Conservation (phyloP, 2,797 vertebrate species). For the Tenualosa ilisha region DNA sequence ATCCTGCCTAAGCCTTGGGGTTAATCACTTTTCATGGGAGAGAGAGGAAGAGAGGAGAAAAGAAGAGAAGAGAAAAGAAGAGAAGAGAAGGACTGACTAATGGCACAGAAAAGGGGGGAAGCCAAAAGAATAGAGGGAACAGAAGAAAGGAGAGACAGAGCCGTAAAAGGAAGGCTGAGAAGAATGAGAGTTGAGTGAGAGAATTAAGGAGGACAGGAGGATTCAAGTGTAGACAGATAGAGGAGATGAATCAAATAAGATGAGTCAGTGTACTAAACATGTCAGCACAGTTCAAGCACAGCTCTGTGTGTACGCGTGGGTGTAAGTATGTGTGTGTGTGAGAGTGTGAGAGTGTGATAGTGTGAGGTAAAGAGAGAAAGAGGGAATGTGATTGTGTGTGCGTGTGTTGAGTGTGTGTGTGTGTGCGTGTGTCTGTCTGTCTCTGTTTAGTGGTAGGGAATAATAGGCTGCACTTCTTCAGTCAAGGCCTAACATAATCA, state of each 20-base stretch:
- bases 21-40: background rate
- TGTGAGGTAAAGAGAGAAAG: background rate
- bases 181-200: background rate
- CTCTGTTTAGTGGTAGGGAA: background rate
- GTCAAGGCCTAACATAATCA: background rate
- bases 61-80: no score
- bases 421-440: background rate
- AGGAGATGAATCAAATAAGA: background rate
- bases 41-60: background rate
- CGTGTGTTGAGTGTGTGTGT: background rate
- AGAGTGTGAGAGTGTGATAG: background rate
- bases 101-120: background rate
- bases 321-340: background rate
- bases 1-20: background rate
- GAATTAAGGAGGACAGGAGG: background rate
- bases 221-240: background rate
- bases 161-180: background rate
- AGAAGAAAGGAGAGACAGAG: background rate
- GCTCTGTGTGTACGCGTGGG: background rate
- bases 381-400: background rate
- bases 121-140: background rate
- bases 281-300: background rate
- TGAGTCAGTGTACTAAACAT: background rate
- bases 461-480: background rate
- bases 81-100: no score